Conservation (phyloP, 2,888 invertebrate genomes). For the Tipula confusa region DNA sequence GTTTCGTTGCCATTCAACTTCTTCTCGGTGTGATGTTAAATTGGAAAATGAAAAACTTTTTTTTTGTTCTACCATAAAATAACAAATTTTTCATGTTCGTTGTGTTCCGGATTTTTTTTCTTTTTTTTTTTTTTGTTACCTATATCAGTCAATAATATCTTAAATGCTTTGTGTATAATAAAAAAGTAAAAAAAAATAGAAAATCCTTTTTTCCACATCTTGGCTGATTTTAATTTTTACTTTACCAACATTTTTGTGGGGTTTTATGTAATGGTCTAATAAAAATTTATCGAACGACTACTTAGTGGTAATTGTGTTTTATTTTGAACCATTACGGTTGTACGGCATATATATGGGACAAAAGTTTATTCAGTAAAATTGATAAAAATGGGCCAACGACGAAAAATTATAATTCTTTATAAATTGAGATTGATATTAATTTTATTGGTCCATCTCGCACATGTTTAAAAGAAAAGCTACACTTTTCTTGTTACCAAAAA, state of each 20-base stretch:
- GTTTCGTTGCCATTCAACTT: background rate
- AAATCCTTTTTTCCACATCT: background rate
- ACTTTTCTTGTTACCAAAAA: no score
- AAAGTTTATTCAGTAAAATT: background rate
- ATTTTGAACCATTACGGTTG: background rate
- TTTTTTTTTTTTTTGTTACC: background rate
- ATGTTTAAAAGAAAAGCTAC: background rate
- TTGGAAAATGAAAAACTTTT: background rate
- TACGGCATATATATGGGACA: background rate
- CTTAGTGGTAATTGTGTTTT: constrained; percentile 20
- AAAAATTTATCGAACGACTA: constrained; percentile 5
- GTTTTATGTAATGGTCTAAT: background rate
- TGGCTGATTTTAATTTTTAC: background rate
- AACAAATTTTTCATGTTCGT: constrained; percentile 3
- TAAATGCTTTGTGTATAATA: background rate
- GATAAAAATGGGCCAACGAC: background rate
- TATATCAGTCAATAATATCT: constrained; percentile 25
- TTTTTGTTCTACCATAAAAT: no score
- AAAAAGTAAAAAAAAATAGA: background rate
- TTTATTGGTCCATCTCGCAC: background rate
- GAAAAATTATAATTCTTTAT: background rate
- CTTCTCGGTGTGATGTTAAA: background rate
- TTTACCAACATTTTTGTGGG: background rate
- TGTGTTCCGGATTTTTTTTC: background rate
- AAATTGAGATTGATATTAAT: background rate